phyloP scores from a whole-genome alignment of 2,888 invertebrate species.

The Agrotis puta region DNA sequence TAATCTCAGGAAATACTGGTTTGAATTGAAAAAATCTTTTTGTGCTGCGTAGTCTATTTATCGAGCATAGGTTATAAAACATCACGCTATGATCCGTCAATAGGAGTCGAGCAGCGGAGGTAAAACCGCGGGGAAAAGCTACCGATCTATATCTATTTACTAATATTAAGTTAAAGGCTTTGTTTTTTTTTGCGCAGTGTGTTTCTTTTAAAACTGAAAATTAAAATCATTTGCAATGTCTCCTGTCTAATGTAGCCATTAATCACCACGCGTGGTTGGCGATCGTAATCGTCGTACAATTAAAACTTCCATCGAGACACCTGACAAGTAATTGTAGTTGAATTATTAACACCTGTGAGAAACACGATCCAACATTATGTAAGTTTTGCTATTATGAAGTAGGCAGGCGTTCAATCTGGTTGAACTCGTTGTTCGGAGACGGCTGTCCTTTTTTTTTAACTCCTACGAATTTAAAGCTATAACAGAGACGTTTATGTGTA shows the following conservation, averaged over 20 bases:
- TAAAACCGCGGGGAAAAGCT: too few relatives aligned
- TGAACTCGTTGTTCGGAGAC: neutral
- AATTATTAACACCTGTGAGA: conserved; percentile 1
- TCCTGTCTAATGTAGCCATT: conserved; percentile 5
- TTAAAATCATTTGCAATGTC: neutral
- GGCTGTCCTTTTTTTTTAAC: neutral
- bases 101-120: too few relatives aligned
- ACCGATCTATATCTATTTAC: too few relatives aligned
- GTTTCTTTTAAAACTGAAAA: neutral
- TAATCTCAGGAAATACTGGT: too few relatives aligned
- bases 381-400: neutral
- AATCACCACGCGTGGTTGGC: conserved; percentile 29
- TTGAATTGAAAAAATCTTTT: too few relatives aligned
- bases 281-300: conserved; percentile 17
- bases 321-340: neutral
- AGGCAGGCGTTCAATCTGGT: neutral
- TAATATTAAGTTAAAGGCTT: too few relatives aligned
- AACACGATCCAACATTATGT: conserved; percentile 6
- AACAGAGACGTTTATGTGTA: neutral
- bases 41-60: too few relatives aligned
- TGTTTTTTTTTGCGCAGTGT: too few relatives aligned
- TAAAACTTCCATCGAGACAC: conserved; percentile 26
- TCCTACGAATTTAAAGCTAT: neutral
- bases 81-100: too few relatives aligned
- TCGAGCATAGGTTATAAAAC: too few relatives aligned